Percentiles rank a stretch among this genome's conserved stretches.
Conservation (phyloP, 2,113 vertebrate genomes). For the Octodon degus region DNA sequence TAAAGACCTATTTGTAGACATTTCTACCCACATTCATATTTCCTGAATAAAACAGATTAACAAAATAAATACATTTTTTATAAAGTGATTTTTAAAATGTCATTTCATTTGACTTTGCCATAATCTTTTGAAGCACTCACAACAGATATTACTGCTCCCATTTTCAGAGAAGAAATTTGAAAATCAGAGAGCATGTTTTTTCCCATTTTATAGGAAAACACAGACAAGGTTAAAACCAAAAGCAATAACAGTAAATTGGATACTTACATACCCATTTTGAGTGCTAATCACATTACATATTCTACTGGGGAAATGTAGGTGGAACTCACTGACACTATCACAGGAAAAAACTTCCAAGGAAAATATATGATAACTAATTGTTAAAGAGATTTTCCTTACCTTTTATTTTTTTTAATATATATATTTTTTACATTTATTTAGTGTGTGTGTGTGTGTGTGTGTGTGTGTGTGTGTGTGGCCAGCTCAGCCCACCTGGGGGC, state of each 20-base stretch:
- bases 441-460: too few species aligned
- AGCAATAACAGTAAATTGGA: background rate
- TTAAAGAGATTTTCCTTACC: background rate
- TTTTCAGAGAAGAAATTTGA: conserved; percentile 54
- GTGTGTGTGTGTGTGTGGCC: too few species aligned
- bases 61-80: conserved; percentile 23
- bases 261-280: background rate
- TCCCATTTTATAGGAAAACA: background rate
- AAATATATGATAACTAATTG: background rate
- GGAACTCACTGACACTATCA: conserved; percentile 18
- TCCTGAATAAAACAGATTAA: background rate
- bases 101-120: conserved; percentile 20
- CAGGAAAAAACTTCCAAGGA: background rate
- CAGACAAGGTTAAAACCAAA: conserved; percentile 38
- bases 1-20: background rate
- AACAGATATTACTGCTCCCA: background rate
- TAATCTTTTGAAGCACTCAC: background rate
- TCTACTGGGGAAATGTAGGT: background rate
- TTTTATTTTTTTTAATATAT: too few species aligned
- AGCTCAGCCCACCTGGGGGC: too few species aligned
- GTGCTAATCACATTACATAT: background rate
- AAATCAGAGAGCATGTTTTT: conserved; percentile 29
- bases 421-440: too few species aligned
- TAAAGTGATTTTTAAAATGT: background rate
- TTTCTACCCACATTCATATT: background rate